These are phyloP conservation scores for Drepana arcuata DNA, from an alignment of 1,140 invertebrate genomes.

Conservation along the genomic window DNA sequence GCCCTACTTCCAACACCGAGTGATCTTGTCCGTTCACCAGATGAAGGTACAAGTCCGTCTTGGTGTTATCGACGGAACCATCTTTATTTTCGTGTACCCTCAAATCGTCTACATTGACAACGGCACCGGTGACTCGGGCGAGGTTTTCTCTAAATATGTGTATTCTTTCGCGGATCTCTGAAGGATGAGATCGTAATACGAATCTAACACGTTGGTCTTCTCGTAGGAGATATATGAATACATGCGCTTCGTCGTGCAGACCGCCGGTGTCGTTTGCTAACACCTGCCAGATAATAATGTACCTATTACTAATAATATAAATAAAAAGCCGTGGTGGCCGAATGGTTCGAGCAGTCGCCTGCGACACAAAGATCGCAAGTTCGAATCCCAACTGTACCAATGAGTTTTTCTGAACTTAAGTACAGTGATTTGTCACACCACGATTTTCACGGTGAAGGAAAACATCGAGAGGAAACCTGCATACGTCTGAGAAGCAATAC, in stretches of 20 bases:
- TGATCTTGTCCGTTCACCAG: slow-evolving; percentile 91
- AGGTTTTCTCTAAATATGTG: slow-evolving; percentile 83
- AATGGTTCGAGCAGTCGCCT: no score
- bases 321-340: no score
- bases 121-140: slow-evolving; percentile 87
- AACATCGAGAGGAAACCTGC: no score
- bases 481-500: no score
- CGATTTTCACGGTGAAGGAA: no score
- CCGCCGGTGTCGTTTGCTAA: slow-evolving; percentile 89
- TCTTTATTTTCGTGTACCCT: slow-evolving; percentile 93
- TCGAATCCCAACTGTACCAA: no score
- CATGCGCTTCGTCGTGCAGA: slow-evolving; percentile 82
- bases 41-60: slow-evolving; percentile 95
- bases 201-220: slow-evolving; percentile 95
- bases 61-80: slow-evolving; percentile 93
- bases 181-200: slow-evolving; percentile 90
- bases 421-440: no score
- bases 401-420: no score
- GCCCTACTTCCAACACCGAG: slow-evolving; percentile 89
- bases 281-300: slow-evolving; percentile 70
- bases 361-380: no score
- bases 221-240: slow-evolving; percentile 91
- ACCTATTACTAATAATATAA: slow-evolving; percentile 3
- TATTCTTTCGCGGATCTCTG: slow-evolving; percentile 86
- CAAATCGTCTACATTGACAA: slow-evolving; percentile 95